Evolutionary conservation across 1,140 invertebrate genomes (phyloP), one percentile per base, ranked within the genome.

Genomic region (Apis cerana): DNA sequence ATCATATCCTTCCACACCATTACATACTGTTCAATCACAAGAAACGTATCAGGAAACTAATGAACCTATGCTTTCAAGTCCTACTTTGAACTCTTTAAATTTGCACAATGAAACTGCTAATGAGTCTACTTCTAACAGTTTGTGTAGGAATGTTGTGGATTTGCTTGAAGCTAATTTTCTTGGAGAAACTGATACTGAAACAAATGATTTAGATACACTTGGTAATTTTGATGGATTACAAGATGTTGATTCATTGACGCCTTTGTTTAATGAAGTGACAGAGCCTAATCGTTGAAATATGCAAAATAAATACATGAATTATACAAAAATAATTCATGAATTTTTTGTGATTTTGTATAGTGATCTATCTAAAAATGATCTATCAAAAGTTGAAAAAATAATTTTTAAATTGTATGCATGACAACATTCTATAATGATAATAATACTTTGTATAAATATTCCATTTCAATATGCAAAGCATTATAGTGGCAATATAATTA

Each of bases 161-260:
- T 88, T 94, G n/a, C 78, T 94, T 9, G 93, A 93, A 15, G 85
- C 87, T 0, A 91, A 89, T 82, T 93, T 94, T 69, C 89, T 94
- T 21, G 91, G 79, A 15, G 90, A 93, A 48, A 75, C 86, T 0
- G 92, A 93, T 43, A 84, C 75, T 1, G 93, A 94, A 19, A 89
- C 89, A 11, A 92, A 92, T 13, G 93, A 93, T 80, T 78, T 94
- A 9, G 92, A 91, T 50, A 84, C 91, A 13, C 87, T 94, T 19
- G 89, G 90, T n/a, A 93, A 92, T 85, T 94, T 94, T 70, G 94
- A 94, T 48, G 93, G 91, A 58, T 79, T 94, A 11, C 93, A 94
- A 61, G 93, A 94, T 71, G 93, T 93, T 64, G 93, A 93, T 75
- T 89, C 92, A 64, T 88, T 94, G 33, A 90, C 94, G 19, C 94